phyloP scores from a whole-genome alignment of 1,140 invertebrate genomes.

The Leptinotarsa lineolata region DNA sequence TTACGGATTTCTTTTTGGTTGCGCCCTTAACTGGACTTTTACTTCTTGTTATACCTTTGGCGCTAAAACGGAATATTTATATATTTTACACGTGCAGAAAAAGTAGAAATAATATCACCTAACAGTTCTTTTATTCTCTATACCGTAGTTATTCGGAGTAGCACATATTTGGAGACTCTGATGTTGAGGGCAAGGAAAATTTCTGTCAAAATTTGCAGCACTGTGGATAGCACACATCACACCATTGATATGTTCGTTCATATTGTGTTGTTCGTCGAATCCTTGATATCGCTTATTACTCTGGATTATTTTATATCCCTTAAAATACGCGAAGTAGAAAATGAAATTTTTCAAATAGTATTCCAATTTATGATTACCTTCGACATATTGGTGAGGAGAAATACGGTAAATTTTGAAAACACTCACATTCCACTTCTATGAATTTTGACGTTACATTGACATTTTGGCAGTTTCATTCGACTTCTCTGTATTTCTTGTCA shows the following conservation, averaged over 20 bases:
- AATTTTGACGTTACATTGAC: conserved; percentile 6
- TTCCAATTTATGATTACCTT: background rate
- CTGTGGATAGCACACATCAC: conserved; percentile 34
- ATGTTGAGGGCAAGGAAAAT: conserved; percentile 27
- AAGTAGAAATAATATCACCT: background rate
- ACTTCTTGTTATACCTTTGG: background rate
- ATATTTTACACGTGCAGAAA: background rate
- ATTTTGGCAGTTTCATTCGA: background rate
- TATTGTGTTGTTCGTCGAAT: background rate
- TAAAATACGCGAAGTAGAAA: background rate
- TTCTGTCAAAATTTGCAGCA: conserved; percentile 26
- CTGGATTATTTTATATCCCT: background rate
- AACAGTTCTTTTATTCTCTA: background rate
- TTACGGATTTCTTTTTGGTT: background rate
- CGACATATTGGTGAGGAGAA: background rate
- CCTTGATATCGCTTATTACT: background rate
- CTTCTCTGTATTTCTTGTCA: too few relatives aligned
- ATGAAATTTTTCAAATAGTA: background rate
- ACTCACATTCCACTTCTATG: background rate
- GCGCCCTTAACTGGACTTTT: background rate
- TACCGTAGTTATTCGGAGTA: background rate
- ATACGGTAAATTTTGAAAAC: background rate
- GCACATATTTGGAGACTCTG: conserved; percentile 29
- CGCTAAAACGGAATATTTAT: background rate
- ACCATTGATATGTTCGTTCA: conserved; percentile 20